These are phyloP conservation scores for Narcine bancroftii DNA, from an alignment of 2,113 vertebrate genomes.

Conservation along the genomic window DNA sequence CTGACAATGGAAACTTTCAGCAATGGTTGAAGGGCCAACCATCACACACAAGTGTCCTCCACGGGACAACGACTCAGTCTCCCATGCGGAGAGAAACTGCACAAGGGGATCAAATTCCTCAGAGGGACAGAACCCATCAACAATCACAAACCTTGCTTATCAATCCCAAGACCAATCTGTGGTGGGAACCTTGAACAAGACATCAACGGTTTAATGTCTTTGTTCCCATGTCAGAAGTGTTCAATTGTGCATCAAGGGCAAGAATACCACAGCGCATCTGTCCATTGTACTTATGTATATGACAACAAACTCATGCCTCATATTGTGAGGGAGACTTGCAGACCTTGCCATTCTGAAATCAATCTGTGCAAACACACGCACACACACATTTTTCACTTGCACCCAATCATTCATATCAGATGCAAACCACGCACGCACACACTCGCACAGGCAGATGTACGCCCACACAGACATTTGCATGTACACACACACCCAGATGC, in stretches of 20 bases:
- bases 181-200: not conserved
- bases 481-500: no score
- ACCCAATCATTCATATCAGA: no score
- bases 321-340: not conserved
- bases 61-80: not conserved
- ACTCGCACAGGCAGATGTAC: no score
- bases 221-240: not conserved
- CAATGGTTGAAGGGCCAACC: not conserved
- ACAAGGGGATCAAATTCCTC: no score
- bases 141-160: not conserved
- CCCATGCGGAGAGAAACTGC: not conserved
- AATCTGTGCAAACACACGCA: not conserved
- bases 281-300: no score
- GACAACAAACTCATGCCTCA: no score
- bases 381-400: no score
- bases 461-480: no score
- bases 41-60: not conserved
- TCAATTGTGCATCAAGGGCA: not conserved
- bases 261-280: no score
- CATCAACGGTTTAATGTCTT: not conserved
- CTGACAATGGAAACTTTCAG: not conserved
- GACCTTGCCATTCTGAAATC: not conserved
- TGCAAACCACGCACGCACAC: no score
- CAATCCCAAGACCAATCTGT: not conserved
- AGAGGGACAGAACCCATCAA: not conserved